phyloP scores from a whole-genome alignment of 2,113 vertebrate genomes.

The Notiomystis cincta region DNA sequence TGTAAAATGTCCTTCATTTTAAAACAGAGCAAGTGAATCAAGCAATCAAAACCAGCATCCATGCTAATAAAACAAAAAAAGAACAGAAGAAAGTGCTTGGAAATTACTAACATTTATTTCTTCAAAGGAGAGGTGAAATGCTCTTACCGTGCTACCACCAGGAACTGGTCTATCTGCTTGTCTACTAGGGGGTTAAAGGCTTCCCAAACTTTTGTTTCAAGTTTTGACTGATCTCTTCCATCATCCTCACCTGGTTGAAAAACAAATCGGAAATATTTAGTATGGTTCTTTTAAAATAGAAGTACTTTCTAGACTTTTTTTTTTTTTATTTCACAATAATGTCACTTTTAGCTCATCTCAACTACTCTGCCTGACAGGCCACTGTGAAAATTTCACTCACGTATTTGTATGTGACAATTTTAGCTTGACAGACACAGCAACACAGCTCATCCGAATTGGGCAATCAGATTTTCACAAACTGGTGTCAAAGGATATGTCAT shows the following conservation, averaged over 20 bases:
- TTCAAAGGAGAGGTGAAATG: not conserved
- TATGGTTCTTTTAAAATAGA: not conserved
- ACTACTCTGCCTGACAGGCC: not conserved
- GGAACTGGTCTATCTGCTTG: constrained; percentile 98
- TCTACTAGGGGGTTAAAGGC: constrained; percentile 86
- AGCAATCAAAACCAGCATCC: not conserved
- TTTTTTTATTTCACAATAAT: not conserved
- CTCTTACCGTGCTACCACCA: constrained; percentile 96
- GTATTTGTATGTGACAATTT: not conserved
- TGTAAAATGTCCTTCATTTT: not conserved
- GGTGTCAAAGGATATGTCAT: not conserved
- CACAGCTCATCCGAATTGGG: rapidly evolving
- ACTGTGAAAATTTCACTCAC: not conserved
- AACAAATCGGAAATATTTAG: not conserved
- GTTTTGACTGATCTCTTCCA: constrained; percentile 85
- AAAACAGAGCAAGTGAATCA: not conserved
- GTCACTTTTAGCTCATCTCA: not conserved
- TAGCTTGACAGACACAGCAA: not conserved
- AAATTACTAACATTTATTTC: not conserved
- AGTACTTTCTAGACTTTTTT: not conserved
- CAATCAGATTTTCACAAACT: not conserved
- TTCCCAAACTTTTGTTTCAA: constrained; percentile 96
- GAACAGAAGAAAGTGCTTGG: not conserved
- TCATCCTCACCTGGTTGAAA: constrained; percentile 83
- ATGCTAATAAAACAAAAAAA: not conserved